Evolutionary conservation across 2,888 invertebrate genomes (phyloP).

Genomic region (Agrotis puta): DNA sequence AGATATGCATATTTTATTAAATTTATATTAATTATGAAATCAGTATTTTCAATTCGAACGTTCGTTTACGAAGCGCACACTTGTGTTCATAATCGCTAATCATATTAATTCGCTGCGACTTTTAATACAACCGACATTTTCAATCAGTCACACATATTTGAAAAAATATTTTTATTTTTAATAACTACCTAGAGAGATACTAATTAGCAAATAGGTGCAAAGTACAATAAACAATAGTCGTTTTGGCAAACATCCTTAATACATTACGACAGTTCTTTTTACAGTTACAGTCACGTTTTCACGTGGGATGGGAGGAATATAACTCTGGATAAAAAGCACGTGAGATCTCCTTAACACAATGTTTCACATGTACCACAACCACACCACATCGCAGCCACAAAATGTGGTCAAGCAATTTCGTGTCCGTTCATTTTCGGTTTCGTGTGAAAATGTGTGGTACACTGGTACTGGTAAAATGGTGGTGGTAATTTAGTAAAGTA

Average conservation of each 20-base stretch:
- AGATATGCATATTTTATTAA: too few relatives aligned
- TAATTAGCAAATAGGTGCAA: conserved; percentile 35
- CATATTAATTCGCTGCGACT: not conserved
- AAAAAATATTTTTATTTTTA: conserved; percentile 1
- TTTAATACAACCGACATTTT: not conserved
- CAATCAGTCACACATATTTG: not conserved
- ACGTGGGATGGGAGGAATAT: conserved; percentile 30
- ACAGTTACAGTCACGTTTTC: conserved; percentile 29
- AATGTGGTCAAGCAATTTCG: too few relatives aligned
- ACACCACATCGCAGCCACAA: too few relatives aligned
- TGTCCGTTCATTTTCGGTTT: too few relatives aligned
- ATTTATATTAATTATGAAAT: too few relatives aligned
- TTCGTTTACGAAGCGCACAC: too few relatives aligned
- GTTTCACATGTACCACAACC: too few relatives aligned
- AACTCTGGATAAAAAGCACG: conserved; percentile 19
- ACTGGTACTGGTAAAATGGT: too few relatives aligned
- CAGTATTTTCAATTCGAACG: too few relatives aligned
- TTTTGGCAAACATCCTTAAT: conserved; percentile 49
- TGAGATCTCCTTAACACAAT: conserved; percentile 22
- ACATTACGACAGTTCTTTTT: conserved; percentile 28
- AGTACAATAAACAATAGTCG: conserved; percentile 29
- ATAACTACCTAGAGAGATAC: not conserved
- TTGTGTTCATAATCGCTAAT: too few relatives aligned
- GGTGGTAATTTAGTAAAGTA: too few relatives aligned
- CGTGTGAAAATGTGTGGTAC: too few relatives aligned